A percentile compares a stretch with the other conserved stretches of the same genome.
These are phyloP conservation scores for Drosophila suboccidentalis DNA, from an alignment of 2,888 invertebrate genomes.

Conservation along the genomic window DNA sequence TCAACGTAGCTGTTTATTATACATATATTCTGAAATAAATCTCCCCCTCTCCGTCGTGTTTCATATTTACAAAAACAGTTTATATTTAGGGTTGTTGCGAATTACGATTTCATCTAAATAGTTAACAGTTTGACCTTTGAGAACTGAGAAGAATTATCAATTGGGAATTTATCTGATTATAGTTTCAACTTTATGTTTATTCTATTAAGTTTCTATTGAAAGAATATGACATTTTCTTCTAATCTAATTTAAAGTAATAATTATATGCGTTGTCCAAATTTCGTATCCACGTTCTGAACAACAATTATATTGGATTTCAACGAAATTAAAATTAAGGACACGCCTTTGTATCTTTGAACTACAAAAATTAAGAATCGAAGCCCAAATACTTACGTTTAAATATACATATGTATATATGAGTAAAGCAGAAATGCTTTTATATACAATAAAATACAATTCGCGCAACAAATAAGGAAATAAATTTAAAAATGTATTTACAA, in stretches of 20 bases:
- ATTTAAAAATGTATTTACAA: slow-evolving; percentile 38
- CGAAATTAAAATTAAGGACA: slow-evolving; percentile 3
- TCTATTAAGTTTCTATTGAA: not conserved
- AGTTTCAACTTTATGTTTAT: not conserved
- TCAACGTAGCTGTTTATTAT: slow-evolving; percentile 55
- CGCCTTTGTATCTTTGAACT: slow-evolving; percentile 14
- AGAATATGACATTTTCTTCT: too few relatives aligned
- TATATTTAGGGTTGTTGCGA: slow-evolving; percentile 6
- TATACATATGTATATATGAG: slow-evolving; percentile 44
- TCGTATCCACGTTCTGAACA: not conserved
- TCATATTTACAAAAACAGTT: slow-evolving; percentile 14
- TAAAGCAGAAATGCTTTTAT: slow-evolving; percentile 28
- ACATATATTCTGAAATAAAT: slow-evolving; percentile 44
- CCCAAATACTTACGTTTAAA: slow-evolving; percentile 37
- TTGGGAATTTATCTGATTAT: not conserved
- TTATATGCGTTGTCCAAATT: slow-evolving; percentile 12
- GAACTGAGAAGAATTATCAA: not conserved
- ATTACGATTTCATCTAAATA: not conserved
- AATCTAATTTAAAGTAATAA: slow-evolving; percentile 8
- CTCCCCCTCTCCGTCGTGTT: slow-evolving; percentile 12
- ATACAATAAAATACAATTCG: slow-evolving; percentile 23
- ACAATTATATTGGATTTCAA: slow-evolving; percentile 1
- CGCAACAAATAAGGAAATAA: slow-evolving; percentile 24
- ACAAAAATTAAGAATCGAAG: slow-evolving; percentile 28
- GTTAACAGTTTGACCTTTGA: not conserved